These are phyloP conservation scores for Periophthalmus modestus DNA, from an alignment of 2,113 vertebrate genomes.

Conservation along the genomic window DNA sequence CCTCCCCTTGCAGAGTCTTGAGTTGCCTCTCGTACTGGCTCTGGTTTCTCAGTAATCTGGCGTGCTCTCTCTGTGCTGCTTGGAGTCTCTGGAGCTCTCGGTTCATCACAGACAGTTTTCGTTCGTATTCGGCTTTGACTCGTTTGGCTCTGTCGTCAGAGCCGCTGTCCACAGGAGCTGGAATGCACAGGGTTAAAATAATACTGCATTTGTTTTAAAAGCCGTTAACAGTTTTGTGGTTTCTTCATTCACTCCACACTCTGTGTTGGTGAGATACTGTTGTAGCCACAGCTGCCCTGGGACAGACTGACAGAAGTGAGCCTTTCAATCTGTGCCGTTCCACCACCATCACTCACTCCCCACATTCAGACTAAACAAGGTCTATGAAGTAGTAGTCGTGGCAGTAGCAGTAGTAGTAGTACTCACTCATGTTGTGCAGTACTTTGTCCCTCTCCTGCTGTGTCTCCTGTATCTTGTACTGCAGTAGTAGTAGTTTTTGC, in stretches of 20 bases:
- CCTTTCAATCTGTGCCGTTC: no score
- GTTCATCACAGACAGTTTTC: constrained; percentile 94
- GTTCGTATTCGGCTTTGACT: constrained; percentile 93
- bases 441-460: constrained; percentile 95
- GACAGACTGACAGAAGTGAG: no score
- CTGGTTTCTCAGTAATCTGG: constrained; percentile 93
- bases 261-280: no score
- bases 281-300: no score
- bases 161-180: constrained; percentile 78
- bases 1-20: constrained; percentile 92
- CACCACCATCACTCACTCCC: no score
- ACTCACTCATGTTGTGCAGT: constrained; percentile 93
- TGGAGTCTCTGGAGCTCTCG: constrained; percentile 95
- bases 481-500: constrained; percentile 95
- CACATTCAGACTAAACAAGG: no score
- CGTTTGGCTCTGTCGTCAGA: constrained; percentile 94
- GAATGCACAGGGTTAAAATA: background rate
- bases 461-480: constrained; percentile 94
- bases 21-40: constrained; percentile 97
- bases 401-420: background rate
- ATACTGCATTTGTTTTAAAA: background rate
- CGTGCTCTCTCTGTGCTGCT: constrained; percentile 93
- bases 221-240: no score
- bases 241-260: no score
- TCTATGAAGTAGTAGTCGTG: background rate